Evolutionary conservation across 2,888 invertebrate species (phyloP), one percentile per base, ranked within the genome.

Genomic region (Steinernema carpocapsae): DNA sequence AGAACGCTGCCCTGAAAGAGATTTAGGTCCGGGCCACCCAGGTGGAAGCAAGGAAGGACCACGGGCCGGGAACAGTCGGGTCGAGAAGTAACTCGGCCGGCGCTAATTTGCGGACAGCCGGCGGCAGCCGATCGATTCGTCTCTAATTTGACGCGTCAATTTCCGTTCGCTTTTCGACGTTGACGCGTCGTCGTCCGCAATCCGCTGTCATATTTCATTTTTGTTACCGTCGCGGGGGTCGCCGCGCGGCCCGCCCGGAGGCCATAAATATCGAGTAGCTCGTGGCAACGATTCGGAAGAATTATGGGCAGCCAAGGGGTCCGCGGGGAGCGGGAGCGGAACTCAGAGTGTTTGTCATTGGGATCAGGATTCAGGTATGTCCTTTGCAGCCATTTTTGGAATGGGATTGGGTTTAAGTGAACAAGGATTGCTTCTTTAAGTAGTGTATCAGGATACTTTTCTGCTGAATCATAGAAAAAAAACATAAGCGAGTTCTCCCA

Each of bases 121-220:
- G 3, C 64, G 64, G 37, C 37, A 17, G 64, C 19, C 64, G 64
- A 64, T 64, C 64, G 64, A 64, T 64, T 32, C 56, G 4, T 14
- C 48, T 48, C 64, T 64, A 64, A 64, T 64, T 64, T 19, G 64
- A 64, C 64, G 64, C 64, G 64, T 64, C 64, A 64, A 64, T 64
- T 64, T 64, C 64, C 64, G 64, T 64, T 64, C 64, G 64, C 64
- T 32, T 48, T 48, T 48, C 48, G 48, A 48, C 48, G 48, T 48
- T 64, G 64, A 64, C 64, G 64, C 64, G 64, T 37, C 37, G 37
- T 37, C 37, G 37, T n/a, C 64, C 64, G 64, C 64, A 64, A 64
- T 64, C 64, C 64, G 64, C 64, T 64, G 64, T 64, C 64, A 64
- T 64, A 64, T 64, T 64, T 64, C 64, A 64, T 64, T 64, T 64